Conservation (phyloP, 2,797 vertebrate species). For the Muscicapa comitata region DNA sequence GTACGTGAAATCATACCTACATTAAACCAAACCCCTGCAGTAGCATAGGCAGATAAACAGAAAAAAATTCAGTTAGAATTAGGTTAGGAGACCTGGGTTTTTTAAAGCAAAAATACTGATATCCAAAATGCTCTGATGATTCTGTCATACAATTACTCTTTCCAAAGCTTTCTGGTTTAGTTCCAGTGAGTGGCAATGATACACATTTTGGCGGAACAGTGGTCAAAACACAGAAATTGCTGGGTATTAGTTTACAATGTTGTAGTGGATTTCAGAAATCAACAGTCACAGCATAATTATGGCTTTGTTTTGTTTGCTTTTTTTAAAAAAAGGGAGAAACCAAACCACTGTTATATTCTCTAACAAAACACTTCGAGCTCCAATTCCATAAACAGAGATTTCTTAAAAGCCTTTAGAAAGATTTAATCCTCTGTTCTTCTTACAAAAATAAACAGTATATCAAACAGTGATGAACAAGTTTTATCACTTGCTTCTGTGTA, state of each 20-base stretch:
- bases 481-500: neutral
- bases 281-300: neutral
- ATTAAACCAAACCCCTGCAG: neutral
- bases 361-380: neutral
- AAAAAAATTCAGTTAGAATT: neutral
- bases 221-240: neutral
- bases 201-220: neutral
- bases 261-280: neutral
- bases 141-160: conserved; percentile 18
- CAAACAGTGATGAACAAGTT: neutral
- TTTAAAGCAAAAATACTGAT: neutral
- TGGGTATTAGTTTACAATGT: neutral
- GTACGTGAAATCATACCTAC: neutral
- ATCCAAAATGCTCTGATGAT: neutral
- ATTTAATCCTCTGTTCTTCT: neutral
- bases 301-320: neutral
- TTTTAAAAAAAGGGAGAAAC: neutral
- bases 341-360: neutral
- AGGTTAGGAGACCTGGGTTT: conserved; percentile 29
- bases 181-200: neutral
- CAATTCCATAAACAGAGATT: neutral
- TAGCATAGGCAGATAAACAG: neutral
- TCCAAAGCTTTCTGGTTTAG: conserved; percentile 4
- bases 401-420: neutral
- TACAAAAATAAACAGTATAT: neutral